Evolutionary conservation across 2,113 vertebrate genomes (phyloP).

Genomic region (Melospiza melodia): DNA sequence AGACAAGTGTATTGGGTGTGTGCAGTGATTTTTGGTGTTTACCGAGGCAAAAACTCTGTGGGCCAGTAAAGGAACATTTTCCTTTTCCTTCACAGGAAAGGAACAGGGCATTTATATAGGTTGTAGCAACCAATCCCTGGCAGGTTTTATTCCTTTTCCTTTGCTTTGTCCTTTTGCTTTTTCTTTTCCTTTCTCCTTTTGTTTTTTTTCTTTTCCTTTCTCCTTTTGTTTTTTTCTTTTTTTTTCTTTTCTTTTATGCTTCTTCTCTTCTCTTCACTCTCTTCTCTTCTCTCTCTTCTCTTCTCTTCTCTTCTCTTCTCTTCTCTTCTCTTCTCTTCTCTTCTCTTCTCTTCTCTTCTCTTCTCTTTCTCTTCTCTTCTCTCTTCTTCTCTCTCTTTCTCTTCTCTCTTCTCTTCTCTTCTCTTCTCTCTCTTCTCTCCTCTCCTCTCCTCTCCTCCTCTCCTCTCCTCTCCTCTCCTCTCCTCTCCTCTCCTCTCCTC

Average conservation of each 20-base stretch:
- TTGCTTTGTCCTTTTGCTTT: not conserved
- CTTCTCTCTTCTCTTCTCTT: too few species aligned
- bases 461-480: too few species aligned
- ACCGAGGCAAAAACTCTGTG: not conserved
- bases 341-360: too few species aligned
- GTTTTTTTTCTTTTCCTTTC: too few species aligned
- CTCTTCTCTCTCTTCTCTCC: too few species aligned
- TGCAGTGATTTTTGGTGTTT: conserved; percentile 29
- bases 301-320: not conserved
- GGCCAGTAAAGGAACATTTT: not conserved
- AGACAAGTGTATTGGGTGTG: not conserved
- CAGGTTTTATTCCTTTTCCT: not conserved
- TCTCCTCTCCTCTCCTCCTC: too few species aligned
- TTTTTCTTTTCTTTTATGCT: rapidly evolving
- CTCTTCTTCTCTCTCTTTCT: too few species aligned
- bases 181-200: not conserved
- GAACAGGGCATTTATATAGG: not conserved
- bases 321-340: too few species aligned
- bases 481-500: too few species aligned
- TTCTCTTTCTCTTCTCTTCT: too few species aligned
- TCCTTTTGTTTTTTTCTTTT: rapidly evolving
- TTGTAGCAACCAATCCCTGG: not conserved
- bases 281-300: too few species aligned
- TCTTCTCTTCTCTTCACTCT: too few species aligned
- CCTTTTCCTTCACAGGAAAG: not conserved